phyloP scores from a whole-genome alignment of 2,797 vertebrate genomes.

The Diplodus sargus region DNA sequence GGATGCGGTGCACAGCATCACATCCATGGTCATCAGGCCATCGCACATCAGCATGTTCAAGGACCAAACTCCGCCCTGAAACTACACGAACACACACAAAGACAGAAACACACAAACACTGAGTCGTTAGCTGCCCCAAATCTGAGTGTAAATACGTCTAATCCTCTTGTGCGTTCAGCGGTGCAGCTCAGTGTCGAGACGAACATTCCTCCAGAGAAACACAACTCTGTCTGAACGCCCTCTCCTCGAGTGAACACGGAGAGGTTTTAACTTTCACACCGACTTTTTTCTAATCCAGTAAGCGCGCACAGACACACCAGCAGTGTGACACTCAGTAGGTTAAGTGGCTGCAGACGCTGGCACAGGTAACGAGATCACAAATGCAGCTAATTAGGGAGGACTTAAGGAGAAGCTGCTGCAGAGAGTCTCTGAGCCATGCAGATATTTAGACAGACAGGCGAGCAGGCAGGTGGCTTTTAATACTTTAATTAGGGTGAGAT shows the following conservation, averaged over 20 bases:
- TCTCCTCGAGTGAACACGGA: neutral
- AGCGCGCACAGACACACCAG: neutral
- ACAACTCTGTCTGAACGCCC: neutral
- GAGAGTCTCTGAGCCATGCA: conserved; percentile 10
- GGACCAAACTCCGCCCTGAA: conserved; percentile 93
- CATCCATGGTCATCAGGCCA: conserved; percentile 96
- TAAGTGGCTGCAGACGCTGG: conserved; percentile 33
- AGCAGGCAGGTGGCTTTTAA: conserved; percentile 33
- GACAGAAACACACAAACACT: neutral
- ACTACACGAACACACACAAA: conserved; percentile 79
- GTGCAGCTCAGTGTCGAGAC: neutral
- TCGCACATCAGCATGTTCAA: conserved; percentile 90
- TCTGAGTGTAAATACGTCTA: conserved; percentile 36
- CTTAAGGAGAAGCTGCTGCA: conserved; percentile 36
- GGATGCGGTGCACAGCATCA: conserved; percentile 97
- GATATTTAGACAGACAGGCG: conserved; percentile 15
- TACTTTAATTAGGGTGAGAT: conserved; percentile 15
- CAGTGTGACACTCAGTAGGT: conserved; percentile 35
- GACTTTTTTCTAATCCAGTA: conserved; percentile 33
- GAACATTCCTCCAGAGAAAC: conserved; percentile 37
- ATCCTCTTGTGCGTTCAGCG: conserved; percentile 49
- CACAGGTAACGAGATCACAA: conserved; percentile 57
- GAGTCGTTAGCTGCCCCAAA: conserved; percentile 33
- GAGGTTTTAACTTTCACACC: conserved; percentile 4
- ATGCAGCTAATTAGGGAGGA: conserved; percentile 41